Base-by-base conservation (phyloP, 2,888 invertebrate genomes). In the Steinernema hermaphroditum region DNA sequence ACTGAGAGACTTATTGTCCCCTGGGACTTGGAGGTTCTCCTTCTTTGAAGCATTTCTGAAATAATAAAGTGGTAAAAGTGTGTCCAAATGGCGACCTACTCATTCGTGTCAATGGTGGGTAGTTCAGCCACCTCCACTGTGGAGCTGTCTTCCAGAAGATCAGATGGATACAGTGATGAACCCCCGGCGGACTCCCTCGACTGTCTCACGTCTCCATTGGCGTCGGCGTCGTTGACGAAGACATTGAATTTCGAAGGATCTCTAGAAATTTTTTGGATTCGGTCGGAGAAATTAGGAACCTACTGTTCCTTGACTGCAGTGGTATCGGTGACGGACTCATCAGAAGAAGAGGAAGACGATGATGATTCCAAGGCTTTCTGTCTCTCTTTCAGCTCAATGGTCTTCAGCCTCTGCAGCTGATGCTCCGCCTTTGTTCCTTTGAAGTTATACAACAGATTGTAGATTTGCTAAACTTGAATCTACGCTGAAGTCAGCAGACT, bases 341-440 rank as follows among this genome's bases (percentile, higher is more conserved):
- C 62, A 4, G 62, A 62, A 14, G 62, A 62, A 1, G 50, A 50
- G 16, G 62, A 62, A 32, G 54, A 27, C 22, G 29, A 8, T 2
- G 62, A 62, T 14, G n/a, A 12, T 22, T 49, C 44, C 27, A 70
- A 44, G 37, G 41, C 44, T 22, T 4, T 22, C 22, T 37, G 54
- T 37, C 50, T 14, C 34, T 37, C 50, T 29, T 16, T 70, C 16
- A 27, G 8, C 70, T 75, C 76, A 29, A 68, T 70, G 6, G 74
- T 79, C 37, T 82, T 80, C 69, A 83, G 75, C 32, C 75, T 27
- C 62, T 81, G 74, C 27, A 83, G 74, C 69, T 77, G 78, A 29
- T 78, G 71, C 70, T 83, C 83, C 12, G 83, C 77, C 41, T 83
- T 82, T 12, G 82, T 83, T 24, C 77, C 79, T 22, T 75, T 73